phyloP scores from a whole-genome alignment of 2,797 vertebrate genomes.

The Microhierax caerulescens region DNA sequence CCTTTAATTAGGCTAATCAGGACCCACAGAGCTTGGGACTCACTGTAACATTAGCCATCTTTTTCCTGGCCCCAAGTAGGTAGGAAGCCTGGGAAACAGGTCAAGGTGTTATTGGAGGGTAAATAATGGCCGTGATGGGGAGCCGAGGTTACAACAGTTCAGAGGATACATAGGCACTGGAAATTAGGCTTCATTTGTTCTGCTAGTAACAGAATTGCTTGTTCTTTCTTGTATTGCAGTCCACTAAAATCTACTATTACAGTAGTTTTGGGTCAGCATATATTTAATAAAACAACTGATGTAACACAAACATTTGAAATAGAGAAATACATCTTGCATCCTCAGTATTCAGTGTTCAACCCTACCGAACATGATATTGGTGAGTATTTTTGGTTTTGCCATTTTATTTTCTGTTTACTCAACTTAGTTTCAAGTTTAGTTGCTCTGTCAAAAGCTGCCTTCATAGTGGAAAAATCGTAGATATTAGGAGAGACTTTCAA shows the following conservation, averaged over 20 bases:
- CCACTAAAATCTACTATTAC: conserved; percentile 80
- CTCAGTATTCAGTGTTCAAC: conserved; percentile 84
- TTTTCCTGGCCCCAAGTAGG: not conserved
- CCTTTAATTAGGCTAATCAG: not conserved
- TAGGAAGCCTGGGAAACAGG: not conserved
- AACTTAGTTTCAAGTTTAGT: not conserved
- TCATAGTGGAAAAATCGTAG: not conserved
- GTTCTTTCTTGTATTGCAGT: conserved; percentile 68
- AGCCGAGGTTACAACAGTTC: not conserved
- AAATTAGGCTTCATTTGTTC: not conserved
- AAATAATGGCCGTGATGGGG: not conserved
- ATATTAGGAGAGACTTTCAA: not conserved
- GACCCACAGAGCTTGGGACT: not conserved
- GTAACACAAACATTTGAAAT: conserved; percentile 85
- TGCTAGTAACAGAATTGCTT: not conserved
- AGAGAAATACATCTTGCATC: conserved; percentile 85
- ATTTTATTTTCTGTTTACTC: not conserved
- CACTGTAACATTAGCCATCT: not conserved
- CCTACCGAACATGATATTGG: conserved; percentile 92
- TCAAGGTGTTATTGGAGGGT: not conserved
- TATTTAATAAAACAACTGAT: conserved; percentile 83
- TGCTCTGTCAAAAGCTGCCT: not conserved
- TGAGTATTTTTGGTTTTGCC: conserved; percentile 69
- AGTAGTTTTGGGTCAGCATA: conserved; percentile 91
- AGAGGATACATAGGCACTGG: not conserved